phyloP scores from a whole-genome alignment of 2,888 invertebrate genomes.

The Nymphalis polychloros region DNA sequence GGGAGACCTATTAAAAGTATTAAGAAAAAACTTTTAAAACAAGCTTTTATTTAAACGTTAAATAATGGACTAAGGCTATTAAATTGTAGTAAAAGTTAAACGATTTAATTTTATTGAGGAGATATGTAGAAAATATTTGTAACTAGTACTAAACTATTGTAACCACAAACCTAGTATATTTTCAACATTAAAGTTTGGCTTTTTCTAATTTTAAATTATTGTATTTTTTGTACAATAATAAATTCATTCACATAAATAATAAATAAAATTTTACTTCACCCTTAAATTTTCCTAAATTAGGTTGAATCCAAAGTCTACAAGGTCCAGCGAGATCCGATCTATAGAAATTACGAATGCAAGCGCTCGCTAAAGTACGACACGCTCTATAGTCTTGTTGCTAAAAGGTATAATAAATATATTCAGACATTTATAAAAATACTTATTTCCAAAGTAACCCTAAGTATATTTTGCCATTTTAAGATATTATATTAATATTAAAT shows the following conservation, averaged over 20 bases:
- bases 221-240: background rate
- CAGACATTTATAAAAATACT: background rate
- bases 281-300: conserved; percentile 51
- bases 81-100: no score
- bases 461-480: no score
- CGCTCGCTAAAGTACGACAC: conserved; percentile 59
- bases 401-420: conserved; percentile 15
- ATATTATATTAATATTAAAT: no score
- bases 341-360: conserved; percentile 67
- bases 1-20: conserved; percentile 26
- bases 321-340: conserved; percentile 62
- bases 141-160: no score
- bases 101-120: no score
- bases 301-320: conserved; percentile 67
- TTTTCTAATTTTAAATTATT: no score
- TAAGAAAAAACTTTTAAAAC: background rate
- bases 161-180: no score
- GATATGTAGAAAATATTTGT: no score
- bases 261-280: conserved; percentile 47
- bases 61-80: no score
- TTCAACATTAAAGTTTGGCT: no score
- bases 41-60: no score
- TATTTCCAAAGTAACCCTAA: background rate
- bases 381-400: conserved; percentile 44
- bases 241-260: background rate